Evolutionary conservation across 2,888 invertebrate genomes (phyloP).

Genomic region (Abscondita cerata): DNA sequence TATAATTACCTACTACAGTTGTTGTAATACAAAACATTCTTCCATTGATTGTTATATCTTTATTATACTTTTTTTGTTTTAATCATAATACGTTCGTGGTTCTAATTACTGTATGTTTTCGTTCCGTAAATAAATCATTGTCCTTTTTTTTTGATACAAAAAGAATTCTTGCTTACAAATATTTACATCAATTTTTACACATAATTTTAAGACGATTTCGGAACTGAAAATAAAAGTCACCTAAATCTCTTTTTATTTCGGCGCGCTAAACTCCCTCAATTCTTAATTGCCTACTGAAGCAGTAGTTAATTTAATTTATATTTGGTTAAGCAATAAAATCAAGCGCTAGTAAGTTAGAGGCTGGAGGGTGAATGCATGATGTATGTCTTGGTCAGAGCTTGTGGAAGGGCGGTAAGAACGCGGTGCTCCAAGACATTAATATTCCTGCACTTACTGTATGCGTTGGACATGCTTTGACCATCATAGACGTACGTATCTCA

Average conservation of each 20-base stretch:
- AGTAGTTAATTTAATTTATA: slow-evolving; percentile 62
- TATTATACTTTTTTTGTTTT: too few species aligned
- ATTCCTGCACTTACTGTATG: slow-evolving; percentile 55
- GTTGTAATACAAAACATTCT: too few species aligned
- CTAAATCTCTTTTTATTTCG: slow-evolving; percentile 57
- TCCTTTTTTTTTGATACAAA: neutral
- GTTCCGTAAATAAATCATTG: neutral
- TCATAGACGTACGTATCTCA: slow-evolving; percentile 39
- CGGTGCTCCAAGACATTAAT: slow-evolving; percentile 59
- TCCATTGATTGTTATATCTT: too few species aligned
- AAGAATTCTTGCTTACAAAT: slow-evolving; percentile 8
- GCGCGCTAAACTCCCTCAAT: slow-evolving; percentile 57
- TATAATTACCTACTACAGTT: too few species aligned
- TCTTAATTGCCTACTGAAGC: slow-evolving; percentile 60
- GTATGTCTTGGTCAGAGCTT: slow-evolving; percentile 57
- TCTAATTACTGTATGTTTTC: too few species aligned
- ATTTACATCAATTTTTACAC: slow-evolving; percentile 13
- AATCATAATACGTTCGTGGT: too few species aligned
- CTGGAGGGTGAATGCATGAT: slow-evolving; percentile 54
- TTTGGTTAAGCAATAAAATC: slow-evolving; percentile 60
- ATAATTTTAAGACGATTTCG: slow-evolving; percentile 20
- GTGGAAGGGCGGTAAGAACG: slow-evolving; percentile 58
- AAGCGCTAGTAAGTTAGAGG: slow-evolving; percentile 52
- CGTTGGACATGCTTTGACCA: slow-evolving; percentile 54
- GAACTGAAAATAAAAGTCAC: slow-evolving; percentile 55